Evolutionary conservation across 2,888 invertebrate species (phyloP).

Genomic region (Rhagium mordax): DNA sequence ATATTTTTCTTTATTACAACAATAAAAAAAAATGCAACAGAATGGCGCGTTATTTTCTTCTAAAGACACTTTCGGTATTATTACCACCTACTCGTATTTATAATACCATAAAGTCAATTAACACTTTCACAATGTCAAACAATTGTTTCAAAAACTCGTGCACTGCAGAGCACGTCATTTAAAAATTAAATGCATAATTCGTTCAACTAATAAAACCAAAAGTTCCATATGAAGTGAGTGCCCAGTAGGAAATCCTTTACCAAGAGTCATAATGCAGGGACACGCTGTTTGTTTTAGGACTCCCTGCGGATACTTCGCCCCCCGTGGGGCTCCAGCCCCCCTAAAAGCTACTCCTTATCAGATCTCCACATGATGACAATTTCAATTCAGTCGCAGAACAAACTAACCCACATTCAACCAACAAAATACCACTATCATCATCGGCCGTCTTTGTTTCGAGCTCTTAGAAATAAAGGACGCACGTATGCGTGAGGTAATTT

Average conservation of each 20-base stretch:
- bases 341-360: slow-evolving; percentile 69
- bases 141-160: neutral
- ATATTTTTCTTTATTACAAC: too few relatives aligned
- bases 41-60: too few relatives aligned
- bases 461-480: slow-evolving; percentile 23
- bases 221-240: slow-evolving; percentile 51
- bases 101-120: slow-evolving; percentile 6
- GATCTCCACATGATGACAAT: slow-evolving; percentile 71
- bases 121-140: neutral
- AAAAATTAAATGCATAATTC: slow-evolving; percentile 16
- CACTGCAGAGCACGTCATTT: neutral
- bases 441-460: slow-evolving; percentile 19
- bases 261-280: slow-evolving; percentile 65
- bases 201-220: slow-evolving; percentile 45
- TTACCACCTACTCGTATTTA: too few relatives aligned
- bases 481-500: slow-evolving; percentile 6
- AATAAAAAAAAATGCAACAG: too few relatives aligned
- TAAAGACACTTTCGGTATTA: too few relatives aligned
- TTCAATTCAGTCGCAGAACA: slow-evolving; percentile 65
- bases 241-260: slow-evolving; percentile 68
- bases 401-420: slow-evolving; percentile 43
- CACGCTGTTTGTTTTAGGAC: slow-evolving; percentile 70
- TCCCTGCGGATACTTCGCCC: slow-evolving; percentile 61
- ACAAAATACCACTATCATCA: slow-evolving; percentile 29
- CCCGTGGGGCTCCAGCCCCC: slow-evolving; percentile 62